These are phyloP conservation scores for Gambusia yucatana DNA, from an alignment of 2,797 vertebrate genomes.

Conservation along the genomic window DNA sequence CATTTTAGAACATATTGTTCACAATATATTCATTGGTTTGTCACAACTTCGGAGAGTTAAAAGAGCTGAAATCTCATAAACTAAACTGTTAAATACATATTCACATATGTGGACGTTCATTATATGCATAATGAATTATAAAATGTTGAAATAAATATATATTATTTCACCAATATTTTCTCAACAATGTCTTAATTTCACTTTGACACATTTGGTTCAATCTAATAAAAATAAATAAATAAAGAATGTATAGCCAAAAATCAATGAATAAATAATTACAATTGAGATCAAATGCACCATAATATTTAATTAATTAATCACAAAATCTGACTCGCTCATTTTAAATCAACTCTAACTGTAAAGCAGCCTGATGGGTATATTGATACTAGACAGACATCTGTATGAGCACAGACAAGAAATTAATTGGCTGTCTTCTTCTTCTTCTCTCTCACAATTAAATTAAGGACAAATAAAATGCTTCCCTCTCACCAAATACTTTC, in stretches of 20 bases:
- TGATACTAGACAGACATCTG: conserved; percentile 9
- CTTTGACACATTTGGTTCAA: not conserved
- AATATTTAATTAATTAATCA: not conserved
- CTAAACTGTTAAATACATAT: not conserved
- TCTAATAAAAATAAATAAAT: not conserved
- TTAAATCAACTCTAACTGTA: conserved; percentile 18
- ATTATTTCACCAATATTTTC: not conserved
- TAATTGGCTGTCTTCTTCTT: conserved; percentile 22
- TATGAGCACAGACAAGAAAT: conserved; percentile 15
- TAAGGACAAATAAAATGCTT: conserved; percentile 31
- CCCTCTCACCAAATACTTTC: conserved; percentile 21
- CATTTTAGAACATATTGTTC: not conserved
- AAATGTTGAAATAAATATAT: not conserved
- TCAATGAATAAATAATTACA: not conserved
- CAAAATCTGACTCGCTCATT: conserved; percentile 23
- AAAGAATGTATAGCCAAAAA: not conserved
- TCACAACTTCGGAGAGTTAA: not conserved
- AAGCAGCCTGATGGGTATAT: conserved; percentile 31
- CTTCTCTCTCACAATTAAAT: conserved; percentile 29
- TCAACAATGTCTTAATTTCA: not conserved
- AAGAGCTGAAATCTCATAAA: not conserved
- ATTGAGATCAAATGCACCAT: not conserved
- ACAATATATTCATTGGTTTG: not conserved
- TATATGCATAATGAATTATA: not conserved
- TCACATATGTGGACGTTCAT: not conserved